A percentile compares a stretch with the other conserved stretches of the same genome.
Evolutionary conservation across 1,140 invertebrate genomes (phyloP).

Genomic region (Copidosoma floridanum): DNA sequence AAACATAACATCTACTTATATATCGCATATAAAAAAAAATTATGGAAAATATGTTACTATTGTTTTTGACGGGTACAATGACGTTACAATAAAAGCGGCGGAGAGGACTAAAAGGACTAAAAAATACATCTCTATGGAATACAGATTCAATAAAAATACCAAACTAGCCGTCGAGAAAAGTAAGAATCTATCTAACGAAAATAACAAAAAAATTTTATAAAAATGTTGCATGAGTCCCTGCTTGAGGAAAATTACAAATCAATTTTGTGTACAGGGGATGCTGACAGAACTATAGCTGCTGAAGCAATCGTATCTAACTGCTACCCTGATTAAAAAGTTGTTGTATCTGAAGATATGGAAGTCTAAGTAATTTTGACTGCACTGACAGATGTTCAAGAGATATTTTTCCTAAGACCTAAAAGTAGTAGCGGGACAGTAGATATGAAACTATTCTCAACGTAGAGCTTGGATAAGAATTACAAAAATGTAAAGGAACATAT

Average conservation of each 20-base stretch:
- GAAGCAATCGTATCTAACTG: constrained; percentile 11
- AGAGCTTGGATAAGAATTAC: too few relatives aligned
- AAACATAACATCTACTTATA: neutral
- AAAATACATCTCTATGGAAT: neutral
- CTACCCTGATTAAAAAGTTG: neutral
- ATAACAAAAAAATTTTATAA: constrained; percentile 16
- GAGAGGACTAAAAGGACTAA: too few relatives aligned
- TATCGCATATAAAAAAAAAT: constrained; percentile 5
- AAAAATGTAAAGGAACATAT: too few relatives aligned
- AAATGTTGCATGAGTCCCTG: neutral
- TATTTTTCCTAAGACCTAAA: constrained; percentile 9
- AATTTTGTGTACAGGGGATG: neutral
- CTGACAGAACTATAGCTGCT: constrained; percentile 1
- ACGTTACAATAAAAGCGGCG: too few relatives aligned
- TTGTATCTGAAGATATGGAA: constrained; percentile 16
- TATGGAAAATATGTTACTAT: neutral
- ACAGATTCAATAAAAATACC: constrained; percentile 7
- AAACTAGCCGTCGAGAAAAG: neutral
- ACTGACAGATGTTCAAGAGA: neutral
- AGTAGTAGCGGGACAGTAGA: too few relatives aligned
- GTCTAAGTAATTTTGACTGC: constrained; percentile 10
- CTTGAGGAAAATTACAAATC: constrained; percentile 1
- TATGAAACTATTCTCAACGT: too few relatives aligned
- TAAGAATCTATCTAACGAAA: constrained; percentile 16
- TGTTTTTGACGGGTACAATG: constrained; percentile 15